These are phyloP conservation scores for Bombus haemorrhoidalis DNA, from an alignment of 1,140 invertebrate species.

Conservation along the genomic window DNA sequence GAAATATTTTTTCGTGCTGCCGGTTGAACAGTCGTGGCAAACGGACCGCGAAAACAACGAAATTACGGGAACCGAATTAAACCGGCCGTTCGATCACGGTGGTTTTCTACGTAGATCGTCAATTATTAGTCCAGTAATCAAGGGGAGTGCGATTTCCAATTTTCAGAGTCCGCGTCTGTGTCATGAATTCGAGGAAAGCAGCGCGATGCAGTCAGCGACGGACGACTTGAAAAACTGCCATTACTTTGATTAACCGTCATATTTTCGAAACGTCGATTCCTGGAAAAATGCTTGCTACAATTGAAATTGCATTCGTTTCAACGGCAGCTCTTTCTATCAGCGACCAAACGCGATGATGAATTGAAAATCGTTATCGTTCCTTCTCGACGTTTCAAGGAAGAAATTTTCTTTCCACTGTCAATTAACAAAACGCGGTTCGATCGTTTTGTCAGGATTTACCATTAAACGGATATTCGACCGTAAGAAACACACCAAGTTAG, in stretches of 20 bases:
- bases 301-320: constrained; percentile 12
- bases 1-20: not conserved
- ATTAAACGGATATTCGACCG: too few relatives aligned
- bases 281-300: constrained; percentile 28
- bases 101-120: constrained; percentile 51
- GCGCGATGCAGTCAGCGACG: not conserved
- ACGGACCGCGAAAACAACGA: constrained; percentile 45
- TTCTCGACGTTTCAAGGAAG: not conserved
- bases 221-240: constrained; percentile 59
- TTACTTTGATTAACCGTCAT: constrained; percentile 73
- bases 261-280: constrained; percentile 56
- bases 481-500: too few relatives aligned
- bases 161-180: constrained; percentile 28
- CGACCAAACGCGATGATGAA: not conserved
- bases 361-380: not conserved
- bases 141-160: constrained; percentile 71
- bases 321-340: not conserved
- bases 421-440: not conserved
- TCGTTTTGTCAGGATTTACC: not conserved
- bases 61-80: constrained; percentile 55
- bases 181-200: constrained; percentile 18
- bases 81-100: constrained; percentile 24
- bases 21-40: not conserved
- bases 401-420: not conserved
- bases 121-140: constrained; percentile 71